A percentile compares a stretch with the other conserved stretches of the same genome.
These are phyloP conservation scores for Agrochola lota DNA, from an alignment of 2,888 invertebrate species.

Conservation along the genomic window DNA sequence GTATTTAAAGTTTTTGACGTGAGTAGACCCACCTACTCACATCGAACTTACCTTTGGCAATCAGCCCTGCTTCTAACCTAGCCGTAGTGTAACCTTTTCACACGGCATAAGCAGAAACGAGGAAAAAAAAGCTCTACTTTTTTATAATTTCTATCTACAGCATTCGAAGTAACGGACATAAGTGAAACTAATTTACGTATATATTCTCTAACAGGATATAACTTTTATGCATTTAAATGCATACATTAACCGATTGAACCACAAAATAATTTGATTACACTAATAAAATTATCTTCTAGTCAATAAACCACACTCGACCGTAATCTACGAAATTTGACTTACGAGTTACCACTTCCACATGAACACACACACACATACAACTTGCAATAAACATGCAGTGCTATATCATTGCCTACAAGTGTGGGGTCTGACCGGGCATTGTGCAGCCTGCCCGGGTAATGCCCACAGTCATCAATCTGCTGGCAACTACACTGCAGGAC, in stretches of 20 bases:
- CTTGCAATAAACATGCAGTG: conserved; percentile 56
- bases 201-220: conserved; percentile 3
- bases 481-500: conserved; percentile 59
- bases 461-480: conserved; percentile 66
- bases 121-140: background rate
- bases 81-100: background rate
- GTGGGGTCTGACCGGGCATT: conserved; percentile 25
- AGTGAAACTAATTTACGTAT: conserved; percentile 4
- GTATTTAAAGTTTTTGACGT: background rate
- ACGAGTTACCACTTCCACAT: conserved; percentile 46
- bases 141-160: background rate
- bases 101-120: background rate
- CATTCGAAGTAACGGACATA: conserved; percentile 15
- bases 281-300: conserved; percentile 33
- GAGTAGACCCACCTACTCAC: background rate
- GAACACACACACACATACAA: conserved; percentile 33
- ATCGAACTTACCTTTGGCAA: too few relatives aligned
- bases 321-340: conserved; percentile 28
- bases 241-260: conserved; percentile 1
- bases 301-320: conserved; percentile 35
- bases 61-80: background rate
- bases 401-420: conserved; percentile 67
- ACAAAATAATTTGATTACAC: conserved; percentile 4
- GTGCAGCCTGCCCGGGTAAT: conserved; percentile 37
- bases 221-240: conserved; percentile 18